Conservation (phyloP, 2,888 invertebrate genomes). For the Synanthedon tipuliformis region DNA sequence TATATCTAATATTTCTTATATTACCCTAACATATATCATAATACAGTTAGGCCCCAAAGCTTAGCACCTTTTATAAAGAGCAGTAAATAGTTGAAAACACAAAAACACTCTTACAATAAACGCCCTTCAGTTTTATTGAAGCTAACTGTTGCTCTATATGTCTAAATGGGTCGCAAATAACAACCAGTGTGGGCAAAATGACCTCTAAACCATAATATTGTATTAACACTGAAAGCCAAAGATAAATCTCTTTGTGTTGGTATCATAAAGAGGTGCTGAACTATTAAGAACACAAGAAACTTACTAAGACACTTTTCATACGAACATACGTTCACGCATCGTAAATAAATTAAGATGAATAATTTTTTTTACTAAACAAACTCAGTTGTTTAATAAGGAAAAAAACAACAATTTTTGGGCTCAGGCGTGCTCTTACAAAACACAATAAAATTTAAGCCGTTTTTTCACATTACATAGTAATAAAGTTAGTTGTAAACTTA, state of each 20-base stretch:
- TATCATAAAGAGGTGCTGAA: neutral
- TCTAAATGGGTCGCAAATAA: neutral
- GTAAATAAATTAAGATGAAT: neutral
- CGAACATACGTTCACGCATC: neutral
- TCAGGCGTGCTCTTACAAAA: no score
- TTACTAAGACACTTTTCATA: neutral
- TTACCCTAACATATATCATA: no score
- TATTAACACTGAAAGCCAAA: neutral
- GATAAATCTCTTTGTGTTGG: slow-evolving; percentile 1
- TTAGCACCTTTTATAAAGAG: no score
- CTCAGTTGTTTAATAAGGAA: no score
- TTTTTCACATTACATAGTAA: no score
- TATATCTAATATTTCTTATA: no score
- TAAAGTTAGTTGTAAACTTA: no score
- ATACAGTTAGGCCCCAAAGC: no score
- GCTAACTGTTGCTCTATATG: neutral
- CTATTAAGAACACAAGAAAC: neutral
- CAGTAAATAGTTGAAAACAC: neutral
- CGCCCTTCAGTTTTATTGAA: neutral
- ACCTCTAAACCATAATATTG: neutral
- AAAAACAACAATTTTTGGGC: no score
- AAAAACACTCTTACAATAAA: neutral
- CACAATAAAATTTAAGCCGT: no score
- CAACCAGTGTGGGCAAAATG: neutral
- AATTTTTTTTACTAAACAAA: no score